A percentile compares a stretch with the other conserved stretches of the same genome.
Evolutionary conservation across 2,888 invertebrate species (phyloP).

Genomic region (Macrophya alboannulata): DNA sequence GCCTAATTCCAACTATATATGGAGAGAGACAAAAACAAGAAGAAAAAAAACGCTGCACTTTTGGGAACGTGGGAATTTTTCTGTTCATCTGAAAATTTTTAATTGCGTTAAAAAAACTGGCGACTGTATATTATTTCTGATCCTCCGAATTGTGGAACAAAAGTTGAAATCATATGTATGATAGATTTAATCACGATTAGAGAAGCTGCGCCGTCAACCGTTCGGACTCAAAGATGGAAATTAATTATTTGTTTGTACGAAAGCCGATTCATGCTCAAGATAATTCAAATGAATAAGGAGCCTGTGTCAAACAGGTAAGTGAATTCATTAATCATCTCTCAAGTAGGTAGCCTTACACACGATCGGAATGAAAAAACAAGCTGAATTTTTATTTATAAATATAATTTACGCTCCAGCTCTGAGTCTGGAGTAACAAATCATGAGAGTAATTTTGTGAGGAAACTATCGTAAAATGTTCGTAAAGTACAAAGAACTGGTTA

Average conservation of each 20-base stretch:
- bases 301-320: slow-evolving; percentile 17
- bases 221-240: neutral
- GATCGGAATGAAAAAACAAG: slow-evolving; percentile 24
- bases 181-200: neutral
- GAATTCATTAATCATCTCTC: slow-evolving; percentile 29
- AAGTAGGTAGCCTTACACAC: neutral
- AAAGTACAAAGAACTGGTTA: neutral
- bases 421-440: slow-evolving; percentile 15
- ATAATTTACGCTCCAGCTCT: neutral
- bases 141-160: neutral
- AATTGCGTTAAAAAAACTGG: neutral
- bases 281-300: slow-evolving; percentile 12
- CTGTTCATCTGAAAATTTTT: neutral
- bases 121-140: neutral
- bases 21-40: too few species aligned
- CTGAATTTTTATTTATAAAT: neutral
- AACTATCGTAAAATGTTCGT: neutral
- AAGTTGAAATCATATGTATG: neutral
- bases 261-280: neutral
- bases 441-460: neutral
- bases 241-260: slow-evolving; percentile 25
- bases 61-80: neutral
- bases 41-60: neutral
- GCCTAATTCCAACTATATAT: neutral
- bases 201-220: neutral